Evolutionary conservation across 2,113 vertebrate genomes (phyloP).

Genomic region (Emydura subglobosa): DNA sequence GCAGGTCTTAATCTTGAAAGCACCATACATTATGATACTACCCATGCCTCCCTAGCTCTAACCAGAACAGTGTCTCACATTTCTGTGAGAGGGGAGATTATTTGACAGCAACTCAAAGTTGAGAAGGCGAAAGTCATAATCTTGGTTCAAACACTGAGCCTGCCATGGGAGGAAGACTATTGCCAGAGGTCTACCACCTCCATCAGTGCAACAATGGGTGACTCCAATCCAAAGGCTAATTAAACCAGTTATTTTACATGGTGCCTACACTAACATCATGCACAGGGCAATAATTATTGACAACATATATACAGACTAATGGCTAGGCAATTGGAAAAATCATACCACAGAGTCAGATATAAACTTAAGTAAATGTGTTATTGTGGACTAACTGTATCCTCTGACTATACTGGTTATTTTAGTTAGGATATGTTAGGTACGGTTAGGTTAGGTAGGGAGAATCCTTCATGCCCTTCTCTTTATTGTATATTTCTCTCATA

Average conservation of each 20-base stretch:
- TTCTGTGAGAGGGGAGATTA: conserved; percentile 12
- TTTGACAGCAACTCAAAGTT: conserved; percentile 31
- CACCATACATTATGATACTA: background rate
- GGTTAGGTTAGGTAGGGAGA: background rate
- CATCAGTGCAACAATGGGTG: background rate
- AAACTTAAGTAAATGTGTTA: background rate
- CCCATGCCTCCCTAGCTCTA: background rate
- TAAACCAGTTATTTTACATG: background rate
- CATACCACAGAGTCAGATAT: background rate
- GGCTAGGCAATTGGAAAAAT: background rate
- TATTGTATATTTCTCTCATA: background rate
- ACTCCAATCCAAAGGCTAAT: background rate
- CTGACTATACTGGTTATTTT: background rate
- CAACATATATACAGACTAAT: background rate
- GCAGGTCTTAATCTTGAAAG: background rate
- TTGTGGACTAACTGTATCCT: background rate
- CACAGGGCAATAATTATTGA: background rate
- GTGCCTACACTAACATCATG: background rate
- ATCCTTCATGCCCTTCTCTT: conserved; percentile 5
- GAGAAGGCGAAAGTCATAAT: background rate
- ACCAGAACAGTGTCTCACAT: background rate
- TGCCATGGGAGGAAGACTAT: conserved; percentile 1
- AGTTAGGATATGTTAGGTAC: background rate
- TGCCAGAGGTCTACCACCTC: background rate
- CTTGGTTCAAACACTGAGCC: conserved; percentile 12